phyloP scores from a whole-genome alignment of 2,113 vertebrate species.

The Psophia crepitans region DNA sequence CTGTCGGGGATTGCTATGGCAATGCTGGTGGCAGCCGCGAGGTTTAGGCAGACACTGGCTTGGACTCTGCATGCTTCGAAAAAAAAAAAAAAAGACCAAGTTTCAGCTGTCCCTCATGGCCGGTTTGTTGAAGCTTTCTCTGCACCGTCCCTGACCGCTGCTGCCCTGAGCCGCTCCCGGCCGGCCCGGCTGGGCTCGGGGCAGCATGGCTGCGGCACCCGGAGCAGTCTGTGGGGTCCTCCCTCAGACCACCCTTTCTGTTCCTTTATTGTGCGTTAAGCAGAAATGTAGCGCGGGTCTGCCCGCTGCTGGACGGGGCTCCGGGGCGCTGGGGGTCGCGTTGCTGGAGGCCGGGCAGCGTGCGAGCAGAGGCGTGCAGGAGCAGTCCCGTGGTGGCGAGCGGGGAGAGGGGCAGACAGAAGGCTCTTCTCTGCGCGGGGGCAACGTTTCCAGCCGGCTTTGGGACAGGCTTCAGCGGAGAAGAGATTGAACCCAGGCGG shows the following conservation, averaged over 20 bases:
- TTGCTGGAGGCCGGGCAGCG: neutral
- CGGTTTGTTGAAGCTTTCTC: neutral
- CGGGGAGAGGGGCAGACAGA: neutral
- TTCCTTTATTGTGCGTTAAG: neutral
- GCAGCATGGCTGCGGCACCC: rapidly evolving
- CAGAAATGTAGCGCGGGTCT: neutral
- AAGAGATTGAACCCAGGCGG: neutral
- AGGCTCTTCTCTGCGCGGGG: neutral
- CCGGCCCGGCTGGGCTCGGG: neutral
- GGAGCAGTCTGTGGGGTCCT: neutral
- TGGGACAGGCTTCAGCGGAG: neutral
- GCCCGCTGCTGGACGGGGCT: rapidly evolving
- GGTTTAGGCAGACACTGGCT: neutral
- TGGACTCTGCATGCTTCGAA: neutral
- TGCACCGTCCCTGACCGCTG: neutral
- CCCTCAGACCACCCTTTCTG: neutral
- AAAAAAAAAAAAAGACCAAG: neutral
- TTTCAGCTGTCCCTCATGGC: neutral
- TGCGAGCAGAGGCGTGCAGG: neutral
- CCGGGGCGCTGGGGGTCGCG: too few species aligned
- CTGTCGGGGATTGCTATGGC: constrained; percentile 27
- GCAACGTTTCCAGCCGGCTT: neutral
- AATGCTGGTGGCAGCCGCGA: neutral
- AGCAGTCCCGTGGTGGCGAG: neutral
- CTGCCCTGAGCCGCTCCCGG: neutral